phyloP scores from a whole-genome alignment of 2,888 invertebrate species.

The Epirrhoe alternata region DNA sequence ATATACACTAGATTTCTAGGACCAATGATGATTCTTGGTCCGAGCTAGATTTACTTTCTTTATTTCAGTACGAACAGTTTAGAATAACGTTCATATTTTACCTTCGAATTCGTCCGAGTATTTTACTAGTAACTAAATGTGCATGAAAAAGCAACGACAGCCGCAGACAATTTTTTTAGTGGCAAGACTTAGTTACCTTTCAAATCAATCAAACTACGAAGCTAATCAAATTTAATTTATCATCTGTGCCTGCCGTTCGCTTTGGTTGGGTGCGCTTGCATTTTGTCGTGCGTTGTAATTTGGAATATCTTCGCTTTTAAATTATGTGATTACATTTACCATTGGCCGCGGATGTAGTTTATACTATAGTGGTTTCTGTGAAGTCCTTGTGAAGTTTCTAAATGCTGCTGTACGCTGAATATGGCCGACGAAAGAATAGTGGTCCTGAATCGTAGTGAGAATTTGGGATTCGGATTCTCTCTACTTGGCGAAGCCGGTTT shows the following conservation, averaged over 20 bases:
- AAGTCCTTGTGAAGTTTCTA: constrained; percentile 73
- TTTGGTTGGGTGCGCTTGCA: constrained; percentile 78
- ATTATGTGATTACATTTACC: constrained; percentile 56
- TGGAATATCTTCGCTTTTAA: constrained; percentile 69
- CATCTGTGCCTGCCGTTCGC: constrained; percentile 61
- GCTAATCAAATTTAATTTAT: constrained; percentile 46
- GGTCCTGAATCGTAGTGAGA: constrained; percentile 94
- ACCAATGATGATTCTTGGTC: no score
- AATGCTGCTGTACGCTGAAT: constrained; percentile 84
- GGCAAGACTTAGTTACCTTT: constrained; percentile 27
- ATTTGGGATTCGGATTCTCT: constrained; percentile 96
- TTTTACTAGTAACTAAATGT: no score
- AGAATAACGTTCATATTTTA: no score
- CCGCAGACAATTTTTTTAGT: constrained; percentile 3
- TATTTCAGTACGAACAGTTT: no score
- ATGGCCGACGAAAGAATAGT: constrained; percentile 96
- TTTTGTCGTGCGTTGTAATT: constrained; percentile 71
- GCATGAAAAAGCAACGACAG: no score
- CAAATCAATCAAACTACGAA: constrained; percentile 28
- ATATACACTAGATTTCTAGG: no score
- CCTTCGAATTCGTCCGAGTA: no score
- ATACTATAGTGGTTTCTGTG: constrained; percentile 65
- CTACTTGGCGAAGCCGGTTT: constrained; percentile 95
- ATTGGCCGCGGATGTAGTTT: constrained; percentile 60
- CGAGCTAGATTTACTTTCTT: no score